These are phyloP conservation scores for Prietella phreatophila DNA, from an alignment of 2,113 vertebrate species.

Conservation along the genomic window DNA sequence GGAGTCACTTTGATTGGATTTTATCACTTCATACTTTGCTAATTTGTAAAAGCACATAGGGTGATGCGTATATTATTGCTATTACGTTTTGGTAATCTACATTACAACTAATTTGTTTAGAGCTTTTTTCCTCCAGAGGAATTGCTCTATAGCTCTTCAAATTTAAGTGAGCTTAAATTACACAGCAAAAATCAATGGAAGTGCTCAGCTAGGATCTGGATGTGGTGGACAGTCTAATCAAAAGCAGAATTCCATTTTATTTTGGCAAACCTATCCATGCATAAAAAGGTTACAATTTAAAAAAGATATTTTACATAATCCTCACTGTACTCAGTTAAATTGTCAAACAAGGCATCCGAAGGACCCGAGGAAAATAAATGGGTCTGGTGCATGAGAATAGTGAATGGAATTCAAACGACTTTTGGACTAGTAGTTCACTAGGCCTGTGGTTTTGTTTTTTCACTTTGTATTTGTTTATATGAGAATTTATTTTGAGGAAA, in stretches of 20 bases:
- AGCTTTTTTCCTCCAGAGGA: not conserved
- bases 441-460: conserved; percentile 75
- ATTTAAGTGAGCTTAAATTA: not conserved
- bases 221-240: not conserved
- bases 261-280: conserved; percentile 52
- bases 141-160: not conserved
- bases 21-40: not conserved
- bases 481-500: conserved; percentile 72
- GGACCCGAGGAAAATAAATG: conserved; percentile 59
- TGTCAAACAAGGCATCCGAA: conserved; percentile 68
- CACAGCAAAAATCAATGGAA: not conserved
- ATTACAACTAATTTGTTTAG: not conserved
- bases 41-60: not conserved
- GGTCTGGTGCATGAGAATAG: conserved; percentile 68
- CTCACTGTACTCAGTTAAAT: conserved; percentile 72
- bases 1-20: not conserved
- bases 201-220: not conserved
- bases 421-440: conserved; percentile 69
- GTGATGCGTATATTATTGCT: not conserved
- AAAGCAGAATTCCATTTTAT: conserved; percentile 30
- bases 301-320: conserved; percentile 76
- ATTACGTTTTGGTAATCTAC: not conserved
- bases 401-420: conserved; percentile 73
- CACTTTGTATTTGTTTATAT: conserved; percentile 76
- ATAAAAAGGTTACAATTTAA: conserved; percentile 54